phyloP scores from a whole-genome alignment of 1,140 invertebrate genomes.

The Theocolax elegans region DNA sequence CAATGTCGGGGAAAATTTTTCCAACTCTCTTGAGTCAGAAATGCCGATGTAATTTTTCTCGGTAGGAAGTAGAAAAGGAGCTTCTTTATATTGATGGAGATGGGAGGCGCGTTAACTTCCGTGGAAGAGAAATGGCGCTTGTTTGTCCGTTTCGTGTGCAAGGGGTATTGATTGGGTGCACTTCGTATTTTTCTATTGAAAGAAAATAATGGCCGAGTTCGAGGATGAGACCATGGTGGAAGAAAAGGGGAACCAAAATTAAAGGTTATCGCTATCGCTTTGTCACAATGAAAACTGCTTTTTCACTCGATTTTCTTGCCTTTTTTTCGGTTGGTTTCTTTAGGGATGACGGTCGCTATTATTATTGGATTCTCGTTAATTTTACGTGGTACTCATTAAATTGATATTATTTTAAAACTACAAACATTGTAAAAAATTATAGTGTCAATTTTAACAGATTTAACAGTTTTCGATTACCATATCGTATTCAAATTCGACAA shows the following conservation, averaged over 20 bases:
- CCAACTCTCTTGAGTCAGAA: neutral
- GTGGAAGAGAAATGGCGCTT: conserved; percentile 23
- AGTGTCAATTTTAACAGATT: too few species aligned
- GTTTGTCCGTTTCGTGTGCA: neutral
- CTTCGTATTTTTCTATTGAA: conserved; percentile 29
- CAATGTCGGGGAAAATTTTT: conserved; percentile 2
- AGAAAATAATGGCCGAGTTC: conserved; percentile 16
- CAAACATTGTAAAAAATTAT: too few species aligned
- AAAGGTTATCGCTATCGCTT: conserved; percentile 3
- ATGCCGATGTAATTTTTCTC: conserved; percentile 21
- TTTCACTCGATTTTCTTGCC: neutral
- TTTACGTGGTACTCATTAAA: too few species aligned
- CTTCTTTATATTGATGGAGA: neutral
- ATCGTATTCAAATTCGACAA: too few species aligned
- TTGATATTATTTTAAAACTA: too few species aligned
- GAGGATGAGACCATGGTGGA: neutral
- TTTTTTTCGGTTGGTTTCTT: neutral
- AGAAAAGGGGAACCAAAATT: conserved; percentile 9
- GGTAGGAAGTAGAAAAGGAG: neutral
- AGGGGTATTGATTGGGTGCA: conserved; percentile 22
- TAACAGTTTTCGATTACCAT: too few species aligned
- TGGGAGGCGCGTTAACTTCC: neutral
- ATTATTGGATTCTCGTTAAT: too few species aligned
- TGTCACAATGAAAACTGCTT: neutral
- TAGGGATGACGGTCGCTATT: too few species aligned